A percentile compares a stretch with the other conserved stretches of the same genome.
These are phyloP conservation scores for Coranthus polyacanthus DNA, from an alignment of 2,797 vertebrate species.

Conservation along the genomic window DNA sequence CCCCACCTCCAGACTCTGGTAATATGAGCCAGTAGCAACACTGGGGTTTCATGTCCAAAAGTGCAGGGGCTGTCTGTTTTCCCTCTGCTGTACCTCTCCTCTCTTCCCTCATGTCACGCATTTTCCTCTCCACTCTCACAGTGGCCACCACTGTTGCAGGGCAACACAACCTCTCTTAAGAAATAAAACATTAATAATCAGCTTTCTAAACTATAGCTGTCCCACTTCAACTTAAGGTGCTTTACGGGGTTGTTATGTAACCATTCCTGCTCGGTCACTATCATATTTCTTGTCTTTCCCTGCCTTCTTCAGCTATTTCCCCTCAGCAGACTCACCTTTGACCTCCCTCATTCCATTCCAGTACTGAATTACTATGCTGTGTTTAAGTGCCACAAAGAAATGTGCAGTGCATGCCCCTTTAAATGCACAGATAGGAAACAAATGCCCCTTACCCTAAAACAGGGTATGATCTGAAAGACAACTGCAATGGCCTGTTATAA, in stretches of 20 bases:
- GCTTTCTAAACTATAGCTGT: slow-evolving; percentile 26
- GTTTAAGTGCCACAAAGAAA: slow-evolving; percentile 57
- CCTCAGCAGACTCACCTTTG: slow-evolving; percentile 76
- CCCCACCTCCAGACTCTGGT: slow-evolving; percentile 84
- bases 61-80: slow-evolving; percentile 87
- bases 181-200: slow-evolving; percentile 44
- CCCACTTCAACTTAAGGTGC: not conserved
- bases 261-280: slow-evolving; percentile 8
- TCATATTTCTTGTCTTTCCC: slow-evolving; percentile 48
- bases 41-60: slow-evolving; percentile 81
- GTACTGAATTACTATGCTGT: slow-evolving; percentile 72
- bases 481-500: not conserved
- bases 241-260: slow-evolving; percentile 15
- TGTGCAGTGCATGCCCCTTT: slow-evolving; percentile 42
- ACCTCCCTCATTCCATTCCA: slow-evolving; percentile 79
- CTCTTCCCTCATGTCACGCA: slow-evolving; percentile 65
- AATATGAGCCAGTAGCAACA: slow-evolving; percentile 83
- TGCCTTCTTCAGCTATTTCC: slow-evolving; percentile 70
- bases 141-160: slow-evolving; percentile 44
- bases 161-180: slow-evolving; percentile 42
- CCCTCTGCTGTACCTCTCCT: slow-evolving; percentile 73
- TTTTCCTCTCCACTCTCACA: slow-evolving; percentile 56
- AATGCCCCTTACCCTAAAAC: slow-evolving; percentile 10
- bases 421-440: slow-evolving; percentile 36
- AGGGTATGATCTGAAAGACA: slow-evolving; percentile 20